Conservation (phyloP, 2,888 invertebrate genomes). For the Fragum sueziense region DNA sequence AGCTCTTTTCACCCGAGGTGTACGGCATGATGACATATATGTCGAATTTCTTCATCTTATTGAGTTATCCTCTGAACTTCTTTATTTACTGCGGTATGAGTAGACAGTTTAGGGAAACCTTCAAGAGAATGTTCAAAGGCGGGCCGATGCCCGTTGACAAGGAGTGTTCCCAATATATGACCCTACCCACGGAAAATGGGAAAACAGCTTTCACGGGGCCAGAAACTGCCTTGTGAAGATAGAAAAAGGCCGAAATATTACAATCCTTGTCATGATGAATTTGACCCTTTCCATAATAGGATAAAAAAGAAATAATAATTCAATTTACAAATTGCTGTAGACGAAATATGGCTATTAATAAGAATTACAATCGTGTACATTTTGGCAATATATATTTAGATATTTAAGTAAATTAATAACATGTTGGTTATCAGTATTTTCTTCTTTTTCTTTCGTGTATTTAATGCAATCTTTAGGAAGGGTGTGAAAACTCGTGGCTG, state of each 20-base stretch:
- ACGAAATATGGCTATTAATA: too few relatives aligned
- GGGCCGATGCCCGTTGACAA: constrained; percentile 70
- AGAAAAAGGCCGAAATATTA: too few relatives aligned
- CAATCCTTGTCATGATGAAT: too few relatives aligned
- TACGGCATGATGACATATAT: constrained; percentile 83
- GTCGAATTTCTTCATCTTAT: constrained; percentile 95
- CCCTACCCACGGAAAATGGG: constrained; percentile 78
- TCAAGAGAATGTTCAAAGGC: constrained; percentile 89
- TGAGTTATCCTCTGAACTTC: constrained; percentile 96
- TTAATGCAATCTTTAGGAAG: too few relatives aligned
- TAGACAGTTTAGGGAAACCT: constrained; percentile 96
- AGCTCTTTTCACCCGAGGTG: constrained; percentile 62
- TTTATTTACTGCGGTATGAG: constrained; percentile 99
- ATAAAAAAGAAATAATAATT: too few relatives aligned
- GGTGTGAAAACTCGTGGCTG: too few relatives aligned
- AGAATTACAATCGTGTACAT: too few relatives aligned
- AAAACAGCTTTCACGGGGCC: constrained; percentile 68
- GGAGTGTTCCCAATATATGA: constrained; percentile 78
- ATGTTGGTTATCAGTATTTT: too few relatives aligned
- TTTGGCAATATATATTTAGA: not conserved
- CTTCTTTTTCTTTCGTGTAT: too few relatives aligned
- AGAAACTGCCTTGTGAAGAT: constrained; percentile 72
- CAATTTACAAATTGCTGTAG: too few relatives aligned
- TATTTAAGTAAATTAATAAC: too few relatives aligned
- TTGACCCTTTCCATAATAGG: too few relatives aligned